Evolutionary conservation across 2,797 vertebrate genomes (phyloP).

Genomic region (Allobates femoralis): DNA sequence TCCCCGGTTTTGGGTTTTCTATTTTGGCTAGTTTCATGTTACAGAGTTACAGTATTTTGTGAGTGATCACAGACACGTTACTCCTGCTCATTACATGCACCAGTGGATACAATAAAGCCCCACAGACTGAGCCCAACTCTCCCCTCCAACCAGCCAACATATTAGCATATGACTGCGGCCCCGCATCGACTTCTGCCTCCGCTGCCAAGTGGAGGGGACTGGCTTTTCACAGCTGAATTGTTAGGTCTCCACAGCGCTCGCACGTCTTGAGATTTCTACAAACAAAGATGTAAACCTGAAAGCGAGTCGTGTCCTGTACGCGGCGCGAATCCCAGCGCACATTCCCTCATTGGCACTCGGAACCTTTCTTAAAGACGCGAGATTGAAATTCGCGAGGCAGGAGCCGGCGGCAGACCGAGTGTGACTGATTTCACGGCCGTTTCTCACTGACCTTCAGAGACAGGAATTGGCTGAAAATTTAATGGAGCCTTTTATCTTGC

Average conservation of each 20-base stretch:
- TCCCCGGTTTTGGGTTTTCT: neutral
- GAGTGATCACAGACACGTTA: neutral
- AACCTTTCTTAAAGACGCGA: slow-evolving; percentile 5
- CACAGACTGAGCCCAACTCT: slow-evolving; percentile 13
- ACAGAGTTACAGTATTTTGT: neutral
- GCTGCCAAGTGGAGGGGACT: slow-evolving; percentile 41
- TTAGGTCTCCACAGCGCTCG: slow-evolving; percentile 52
- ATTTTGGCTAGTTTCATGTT: neutral
- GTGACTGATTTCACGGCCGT: slow-evolving; percentile 28
- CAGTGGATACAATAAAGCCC: slow-evolving; percentile 9
- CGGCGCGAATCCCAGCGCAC: slow-evolving; percentile 34
- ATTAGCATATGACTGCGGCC: slow-evolving; percentile 43
- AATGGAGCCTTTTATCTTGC: neutral
- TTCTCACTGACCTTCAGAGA: slow-evolving; percentile 47
- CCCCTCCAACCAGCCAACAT: neutral
- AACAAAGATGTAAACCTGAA: slow-evolving; percentile 58
- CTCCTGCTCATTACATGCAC: slow-evolving; percentile 27
- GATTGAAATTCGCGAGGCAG: slow-evolving; percentile 31
- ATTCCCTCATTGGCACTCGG: neutral
- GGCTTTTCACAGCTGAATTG: slow-evolving; percentile 47
- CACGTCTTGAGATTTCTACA: slow-evolving; percentile 40
- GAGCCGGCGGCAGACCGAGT: neutral
- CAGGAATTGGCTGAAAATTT: slow-evolving; percentile 16
- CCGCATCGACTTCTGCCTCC: slow-evolving; percentile 31
- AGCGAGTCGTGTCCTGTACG: slow-evolving; percentile 33